A percentile compares a stretch with the other conserved stretches of the same genome.
phyloP scores from a whole-genome alignment of 2,113 vertebrate species.

The Cavia porcellus region DNA sequence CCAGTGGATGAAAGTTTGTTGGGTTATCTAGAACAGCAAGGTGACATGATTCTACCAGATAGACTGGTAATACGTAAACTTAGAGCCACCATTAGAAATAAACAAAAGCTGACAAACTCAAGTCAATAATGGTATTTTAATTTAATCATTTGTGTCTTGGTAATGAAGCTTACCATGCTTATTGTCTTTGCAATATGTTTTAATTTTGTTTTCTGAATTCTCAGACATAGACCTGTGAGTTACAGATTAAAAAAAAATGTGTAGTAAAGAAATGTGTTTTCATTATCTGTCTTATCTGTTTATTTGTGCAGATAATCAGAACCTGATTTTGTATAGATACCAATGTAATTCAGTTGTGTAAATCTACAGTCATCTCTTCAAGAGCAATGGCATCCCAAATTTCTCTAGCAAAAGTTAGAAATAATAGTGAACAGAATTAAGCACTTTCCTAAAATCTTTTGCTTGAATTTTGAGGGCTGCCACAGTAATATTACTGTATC shows the following conservation, averaged over 20 bases:
- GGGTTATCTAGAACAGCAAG: conserved; percentile 83
- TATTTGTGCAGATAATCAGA: conserved; percentile 48
- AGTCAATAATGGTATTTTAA: conserved; percentile 58
- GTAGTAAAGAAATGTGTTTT: conserved; percentile 16
- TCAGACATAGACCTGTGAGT: conserved; percentile 59
- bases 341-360: conserved; percentile 49
- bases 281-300: conserved; percentile 18
- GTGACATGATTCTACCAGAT: conserved; percentile 83
- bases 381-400: background rate
- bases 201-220: conserved; percentile 63
- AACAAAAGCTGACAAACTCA: conserved; percentile 79
- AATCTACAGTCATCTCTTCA: conserved; percentile 7
- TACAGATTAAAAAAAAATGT: background rate
- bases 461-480: conserved; percentile 34
- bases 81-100: conserved; percentile 83
- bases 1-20: conserved; percentile 81
- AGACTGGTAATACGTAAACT: conserved; percentile 82
- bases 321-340: background rate
- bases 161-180: conserved; percentile 52
- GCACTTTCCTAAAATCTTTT: conserved; percentile 58
- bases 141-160: conserved; percentile 33
- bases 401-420: conserved; percentile 54
- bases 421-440: conserved; percentile 42
- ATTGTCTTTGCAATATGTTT: conserved; percentile 20
- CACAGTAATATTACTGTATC: conserved; percentile 50